Base-by-base conservation (phyloP, 2,113 vertebrate genomes). In the Cervus canadensis region DNA sequence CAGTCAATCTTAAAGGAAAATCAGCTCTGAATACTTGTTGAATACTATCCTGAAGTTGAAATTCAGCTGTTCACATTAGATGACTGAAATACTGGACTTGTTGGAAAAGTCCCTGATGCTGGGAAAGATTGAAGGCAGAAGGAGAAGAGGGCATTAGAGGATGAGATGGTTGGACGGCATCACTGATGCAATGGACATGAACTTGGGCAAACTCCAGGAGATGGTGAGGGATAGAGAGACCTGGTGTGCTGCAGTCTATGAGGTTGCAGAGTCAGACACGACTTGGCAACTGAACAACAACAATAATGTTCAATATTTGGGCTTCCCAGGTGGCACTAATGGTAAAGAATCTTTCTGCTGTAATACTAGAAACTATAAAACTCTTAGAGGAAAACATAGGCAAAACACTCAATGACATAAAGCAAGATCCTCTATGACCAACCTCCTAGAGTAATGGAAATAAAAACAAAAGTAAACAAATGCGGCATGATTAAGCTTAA, bases 401-500 rank as follows among this genome's bases (percentile, higher is more conserved):
- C 60, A 62, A 6, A 62, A 62, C 60, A 62, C 28, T 62, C 6
- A 26, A 16, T 62, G 60, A 62, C 60, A 33, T 62, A 62, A 62
- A 62, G 60, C 60, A 62, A 62, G 60, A 62, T 15, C 60, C 3
- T 62, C 60, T 16, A 16, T 62, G 60, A 16, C 60, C 13, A 28
- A 62, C 60, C 60, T 62, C 60, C 60, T 62, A 62, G 28, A 62
- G 14, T 30, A 62, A 62, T 62, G 60, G 28, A 62, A 62, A 62
- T 62, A 30, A 62, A 62, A 62, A 30, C 60, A 62, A 62, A 62
- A 62, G 60, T 30, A 62, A 62, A 62, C 28, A 62, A 7, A 14
- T 62, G 28, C 0, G 6, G 13, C 28, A 2, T 15, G 28, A 30
- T 62, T 30, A 62, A 62, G 7, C 6, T 6, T 62, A 30, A 15